Percentiles rank a stretch among this genome's conserved stretches.
Conservation (phyloP, 2,888 invertebrate genomes). For the Diarsia dahlii region DNA sequence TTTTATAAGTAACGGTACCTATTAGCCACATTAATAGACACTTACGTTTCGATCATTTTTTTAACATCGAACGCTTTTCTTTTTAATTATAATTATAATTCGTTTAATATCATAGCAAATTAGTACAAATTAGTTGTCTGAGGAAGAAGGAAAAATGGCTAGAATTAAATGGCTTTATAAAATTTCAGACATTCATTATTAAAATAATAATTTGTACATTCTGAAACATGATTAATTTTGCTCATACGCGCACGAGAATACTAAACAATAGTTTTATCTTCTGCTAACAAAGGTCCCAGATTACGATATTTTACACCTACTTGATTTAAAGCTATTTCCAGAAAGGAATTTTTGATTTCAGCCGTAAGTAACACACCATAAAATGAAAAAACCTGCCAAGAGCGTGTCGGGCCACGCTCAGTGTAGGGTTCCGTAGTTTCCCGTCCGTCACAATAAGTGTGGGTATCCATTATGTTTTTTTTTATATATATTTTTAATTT, state of each 20-base stretch:
- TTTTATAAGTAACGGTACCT: slow-evolving; percentile 39
- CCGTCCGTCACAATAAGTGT: no score
- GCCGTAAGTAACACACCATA: not conserved
- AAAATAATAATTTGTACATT: not conserved
- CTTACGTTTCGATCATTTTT: slow-evolving; percentile 30
- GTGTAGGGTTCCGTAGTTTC: no score
- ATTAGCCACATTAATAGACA: slow-evolving; percentile 36
- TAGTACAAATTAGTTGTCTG: slow-evolving; percentile 4
- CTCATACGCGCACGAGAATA: not conserved
- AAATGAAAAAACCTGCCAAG: no score
- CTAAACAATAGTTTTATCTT: slow-evolving; percentile 1
- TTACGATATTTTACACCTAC: not conserved
- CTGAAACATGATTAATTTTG: not conserved
- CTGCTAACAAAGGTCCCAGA: not conserved
- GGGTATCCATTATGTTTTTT: no score
- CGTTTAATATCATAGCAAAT: slow-evolving; percentile 26
- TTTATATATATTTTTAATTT: no score
- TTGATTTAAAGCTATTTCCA: not conserved
- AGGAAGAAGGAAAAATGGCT: slow-evolving; percentile 11
- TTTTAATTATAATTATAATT: no score
- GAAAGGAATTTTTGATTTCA: not conserved
- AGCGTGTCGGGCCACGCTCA: no score
- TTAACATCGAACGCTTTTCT: no score
- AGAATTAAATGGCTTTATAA: not conserved
- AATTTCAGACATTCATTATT: slow-evolving; percentile 2